Conservation (phyloP, 2,888 invertebrate genomes). For the Liodrosophila aerea region DNA sequence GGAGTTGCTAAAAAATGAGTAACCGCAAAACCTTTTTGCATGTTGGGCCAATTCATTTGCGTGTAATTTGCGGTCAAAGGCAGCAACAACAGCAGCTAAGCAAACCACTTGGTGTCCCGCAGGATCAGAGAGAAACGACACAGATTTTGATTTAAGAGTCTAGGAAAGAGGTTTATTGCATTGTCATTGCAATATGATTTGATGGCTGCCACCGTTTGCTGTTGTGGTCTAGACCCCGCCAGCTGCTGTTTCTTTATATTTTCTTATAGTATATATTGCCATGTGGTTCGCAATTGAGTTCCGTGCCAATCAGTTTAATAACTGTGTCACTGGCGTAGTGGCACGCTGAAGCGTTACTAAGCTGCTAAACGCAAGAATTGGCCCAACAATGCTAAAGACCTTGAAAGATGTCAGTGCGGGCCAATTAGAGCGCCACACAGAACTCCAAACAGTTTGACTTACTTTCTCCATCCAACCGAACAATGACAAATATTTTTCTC, state of each 20-base stretch:
- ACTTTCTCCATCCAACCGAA: conserved; percentile 62
- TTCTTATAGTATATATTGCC: conserved; percentile 33
- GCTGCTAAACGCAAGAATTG: conserved; percentile 49
- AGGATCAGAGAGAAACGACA: conserved; percentile 55
- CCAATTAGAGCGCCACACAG: conserved; percentile 67
- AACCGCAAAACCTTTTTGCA: conserved; percentile 60
- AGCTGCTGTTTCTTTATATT: conserved; percentile 62
- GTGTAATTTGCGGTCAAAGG: conserved; percentile 67
- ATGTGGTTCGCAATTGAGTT: conserved; percentile 32
- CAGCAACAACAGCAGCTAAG: conserved; percentile 14
- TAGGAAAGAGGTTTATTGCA: conserved; percentile 51
- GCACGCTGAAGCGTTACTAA: conserved; percentile 64
- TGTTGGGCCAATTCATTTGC: conserved; percentile 68
- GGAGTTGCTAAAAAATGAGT: conserved; percentile 12
- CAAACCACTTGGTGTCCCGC: conserved; percentile 59
- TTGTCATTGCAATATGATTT: conserved; percentile 59
- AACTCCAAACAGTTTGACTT: conserved; percentile 62
- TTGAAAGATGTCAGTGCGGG: conserved; percentile 61
- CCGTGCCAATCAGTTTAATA: conserved; percentile 75
- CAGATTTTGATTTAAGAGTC: conserved; percentile 59
- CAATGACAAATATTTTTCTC: conserved; percentile 54
- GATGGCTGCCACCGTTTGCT: conserved; percentile 64
- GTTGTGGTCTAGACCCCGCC: conserved; percentile 52
- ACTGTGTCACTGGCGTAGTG: conserved; percentile 71
- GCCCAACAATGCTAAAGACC: conserved; percentile 55